Percentiles rank a stretch among this genome's conserved stretches.
Conservation (phyloP, 2,113 vertebrate genomes). For the Neodon shergylaensis region DNA sequence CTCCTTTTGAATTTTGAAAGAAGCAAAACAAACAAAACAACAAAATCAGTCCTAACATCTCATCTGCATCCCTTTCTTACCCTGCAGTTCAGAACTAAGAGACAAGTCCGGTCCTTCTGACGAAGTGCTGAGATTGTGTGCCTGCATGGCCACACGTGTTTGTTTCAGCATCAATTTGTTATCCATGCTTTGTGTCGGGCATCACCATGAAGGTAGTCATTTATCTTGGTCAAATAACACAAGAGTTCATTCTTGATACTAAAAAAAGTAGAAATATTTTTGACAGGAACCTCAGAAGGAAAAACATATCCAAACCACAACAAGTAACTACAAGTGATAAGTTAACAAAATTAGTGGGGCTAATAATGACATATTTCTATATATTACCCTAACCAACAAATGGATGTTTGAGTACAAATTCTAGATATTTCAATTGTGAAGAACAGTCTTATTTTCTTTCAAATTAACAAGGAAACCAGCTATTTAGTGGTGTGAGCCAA, state of each 20-base stretch:
- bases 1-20: background rate
- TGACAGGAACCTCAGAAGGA: background rate
- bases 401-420: background rate
- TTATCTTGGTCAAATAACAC: background rate
- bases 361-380: background rate
- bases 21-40: background rate
- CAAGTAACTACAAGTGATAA: background rate
- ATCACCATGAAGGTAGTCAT: background rate
- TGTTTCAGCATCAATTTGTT: background rate
- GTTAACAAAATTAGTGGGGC: background rate
- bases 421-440: background rate
- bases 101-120: background rate
- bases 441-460: background rate
- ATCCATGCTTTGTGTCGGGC: rapidly evolving
- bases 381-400: background rate
- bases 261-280: background rate
- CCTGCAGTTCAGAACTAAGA: background rate
- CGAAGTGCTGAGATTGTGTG: background rate
- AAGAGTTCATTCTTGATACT: background rate
- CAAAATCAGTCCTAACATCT: background rate
- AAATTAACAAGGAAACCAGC: background rate
- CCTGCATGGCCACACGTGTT: background rate
- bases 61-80: background rate
- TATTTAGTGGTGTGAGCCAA: background rate
- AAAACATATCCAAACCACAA: background rate